Evolutionary conservation across 2,888 invertebrate species (phyloP), one percentile per base, ranked within the genome.

Genomic region (Lagria hirta): DNA sequence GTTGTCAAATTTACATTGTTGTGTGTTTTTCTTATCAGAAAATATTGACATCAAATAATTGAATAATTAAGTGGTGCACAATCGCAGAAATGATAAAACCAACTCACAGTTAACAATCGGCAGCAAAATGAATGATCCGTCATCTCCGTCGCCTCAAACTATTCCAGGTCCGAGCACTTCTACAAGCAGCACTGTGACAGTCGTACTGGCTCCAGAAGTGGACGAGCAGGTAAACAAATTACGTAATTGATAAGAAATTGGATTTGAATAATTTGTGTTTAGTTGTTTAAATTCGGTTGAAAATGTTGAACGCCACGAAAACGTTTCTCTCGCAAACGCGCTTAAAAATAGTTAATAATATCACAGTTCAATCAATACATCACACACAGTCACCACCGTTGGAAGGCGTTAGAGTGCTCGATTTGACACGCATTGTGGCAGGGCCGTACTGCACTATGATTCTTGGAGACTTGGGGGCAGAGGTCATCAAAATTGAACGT

Each of bases 361-460:
- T n/a, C 22, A 18, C 24, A 4, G 11, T 14, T 8, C 42, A 38
- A 49, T 49, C 41, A 23, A 43, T 47, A 40, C 36, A n/a, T n/a
- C n/a, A 43, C 16, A 29, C 46, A 12, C 26, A 18, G 15, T 4
- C 18, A 14, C 27, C 83, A 43, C 83, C 89, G 10, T 69, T 91
- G 23, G 74, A 75, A 41, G 87, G 84, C 44, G 73, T 91, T 20
- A 79, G 83, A 60, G 78, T 92, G 7, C 69, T 93, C 46, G 92
- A 93, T 72, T 68, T 92, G 48, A 87, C 88, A 3, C 76, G 96
- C 57, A 87, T 97, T 22, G 81, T 96, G 2, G 96, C 97, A 11
- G 97, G 97, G 0, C 97, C 97, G 0, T 90, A 86, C 65, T 95
- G 95, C 67, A 88, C 95, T 0, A 94, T 95, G 95, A 80, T 92